phyloP scores from a whole-genome alignment of 2,113 vertebrate genomes.

The Microcebus griseorufus region DNA sequence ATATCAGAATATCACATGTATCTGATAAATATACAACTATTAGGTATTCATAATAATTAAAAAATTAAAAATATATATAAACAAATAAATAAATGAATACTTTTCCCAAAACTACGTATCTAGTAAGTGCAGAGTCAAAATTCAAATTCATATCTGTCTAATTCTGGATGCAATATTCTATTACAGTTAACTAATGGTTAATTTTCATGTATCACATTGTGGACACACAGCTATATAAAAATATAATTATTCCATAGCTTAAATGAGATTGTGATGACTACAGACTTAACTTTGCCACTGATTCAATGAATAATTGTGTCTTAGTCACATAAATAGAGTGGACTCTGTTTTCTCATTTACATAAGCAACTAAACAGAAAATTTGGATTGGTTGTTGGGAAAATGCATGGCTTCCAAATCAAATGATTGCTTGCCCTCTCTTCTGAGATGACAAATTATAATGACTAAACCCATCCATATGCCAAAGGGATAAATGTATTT shows the following conservation, averaged over 20 bases:
- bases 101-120: not conserved
- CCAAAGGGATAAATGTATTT: conserved; percentile 62
- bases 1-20: too few relatives aligned
- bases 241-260: not conserved
- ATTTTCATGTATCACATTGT: not conserved
- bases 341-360: conserved; percentile 25
- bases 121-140: conserved; percentile 20
- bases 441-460: conserved; percentile 56
- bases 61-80: too few relatives aligned
- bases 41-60: too few relatives aligned
- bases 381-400: conserved; percentile 58
- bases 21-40: too few relatives aligned
- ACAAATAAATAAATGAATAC: not conserved
- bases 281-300: not conserved
- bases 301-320: not conserved
- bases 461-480: conserved; percentile 30
- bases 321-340: conserved; percentile 42
- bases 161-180: not conserved
- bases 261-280: not conserved
- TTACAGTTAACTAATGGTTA: not conserved
- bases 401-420: conserved; percentile 47
- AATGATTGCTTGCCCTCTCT: conserved; percentile 41
- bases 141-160: not conserved
- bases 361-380: conserved; percentile 11
- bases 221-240: conserved; percentile 10